Evolutionary conservation across 2,888 invertebrate species (phyloP).

Genomic region (Drosophila anomalata): DNA sequence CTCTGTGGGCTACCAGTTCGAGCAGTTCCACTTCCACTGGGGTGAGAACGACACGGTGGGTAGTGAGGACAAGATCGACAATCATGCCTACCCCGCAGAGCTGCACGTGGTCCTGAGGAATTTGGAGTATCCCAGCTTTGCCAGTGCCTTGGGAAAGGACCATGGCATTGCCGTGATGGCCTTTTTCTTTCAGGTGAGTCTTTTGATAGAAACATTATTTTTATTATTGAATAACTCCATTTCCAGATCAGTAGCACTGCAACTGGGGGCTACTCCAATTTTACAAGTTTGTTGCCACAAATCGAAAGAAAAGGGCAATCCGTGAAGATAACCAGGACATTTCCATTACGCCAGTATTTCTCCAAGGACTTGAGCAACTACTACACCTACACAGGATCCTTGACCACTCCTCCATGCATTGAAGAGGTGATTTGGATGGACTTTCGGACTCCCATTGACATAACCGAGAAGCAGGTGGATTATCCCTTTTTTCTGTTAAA

Average conservation of each 20-base stretch:
- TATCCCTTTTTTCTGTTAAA: not conserved
- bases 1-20: conserved; percentile 86
- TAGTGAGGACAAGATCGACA: conserved; percentile 86
- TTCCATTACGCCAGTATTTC: conserved; percentile 85
- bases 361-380: conserved; percentile 87
- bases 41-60: conserved; percentile 89
- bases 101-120: conserved; percentile 92
- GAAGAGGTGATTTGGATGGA: conserved; percentile 95
- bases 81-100: conserved; percentile 88
- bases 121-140: conserved; percentile 86
- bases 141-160: conserved; percentile 86
- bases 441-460: conserved; percentile 88
- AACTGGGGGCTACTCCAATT: conserved; percentile 86
- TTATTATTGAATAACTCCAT: not conserved
- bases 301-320: conserved; percentile 81
- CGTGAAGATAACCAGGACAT: conserved; percentile 84
- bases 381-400: conserved; percentile 93
- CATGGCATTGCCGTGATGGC: conserved; percentile 92
- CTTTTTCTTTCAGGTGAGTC: conserved; percentile 89
- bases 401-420: conserved; percentile 93
- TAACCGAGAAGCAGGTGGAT: conserved; percentile 88
- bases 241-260: conserved; percentile 54
- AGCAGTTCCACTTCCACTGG: conserved; percentile 94
- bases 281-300: conserved; percentile 85
- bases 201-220: too few species aligned